Evolutionary conservation across 2,113 vertebrate species (phyloP).

Genomic region (Myiagra hebetior): DNA sequence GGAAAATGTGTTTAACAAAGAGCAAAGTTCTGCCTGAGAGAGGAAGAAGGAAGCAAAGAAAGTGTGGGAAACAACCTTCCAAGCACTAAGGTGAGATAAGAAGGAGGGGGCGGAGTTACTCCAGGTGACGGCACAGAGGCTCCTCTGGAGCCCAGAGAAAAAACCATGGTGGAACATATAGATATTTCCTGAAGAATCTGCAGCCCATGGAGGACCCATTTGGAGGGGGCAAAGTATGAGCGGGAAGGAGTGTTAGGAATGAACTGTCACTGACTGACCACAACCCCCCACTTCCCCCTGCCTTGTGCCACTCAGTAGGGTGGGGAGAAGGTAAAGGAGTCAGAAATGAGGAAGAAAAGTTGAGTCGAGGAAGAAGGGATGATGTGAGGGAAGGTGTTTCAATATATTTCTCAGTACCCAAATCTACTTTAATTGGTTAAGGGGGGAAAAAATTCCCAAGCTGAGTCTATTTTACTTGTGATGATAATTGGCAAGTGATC

Average conservation of each 20-base stretch:
- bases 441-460: background rate
- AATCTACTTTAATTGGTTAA: background rate
- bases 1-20: background rate
- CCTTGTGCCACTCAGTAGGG: background rate
- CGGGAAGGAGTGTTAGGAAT: background rate
- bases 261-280: background rate
- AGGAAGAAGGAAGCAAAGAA: background rate
- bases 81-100: background rate
- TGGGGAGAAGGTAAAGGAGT: background rate
- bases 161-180: background rate
- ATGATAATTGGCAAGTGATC: background rate
- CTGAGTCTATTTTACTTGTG: background rate
- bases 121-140: background rate
- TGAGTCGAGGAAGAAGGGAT: background rate
- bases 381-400: background rate
- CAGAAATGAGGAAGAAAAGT: background rate
- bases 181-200: background rate
- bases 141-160: background rate
- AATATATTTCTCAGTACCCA: background rate
- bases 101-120: background rate
- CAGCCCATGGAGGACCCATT: background rate
- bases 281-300: accelerated
- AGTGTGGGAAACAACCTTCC: background rate
- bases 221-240: background rate
- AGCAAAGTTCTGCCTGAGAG: background rate